A percentile compares a stretch with the other conserved stretches of the same genome.
Conservation (phyloP, 2,113 vertebrate genomes). For the Pygoscelis antarcticus region DNA sequence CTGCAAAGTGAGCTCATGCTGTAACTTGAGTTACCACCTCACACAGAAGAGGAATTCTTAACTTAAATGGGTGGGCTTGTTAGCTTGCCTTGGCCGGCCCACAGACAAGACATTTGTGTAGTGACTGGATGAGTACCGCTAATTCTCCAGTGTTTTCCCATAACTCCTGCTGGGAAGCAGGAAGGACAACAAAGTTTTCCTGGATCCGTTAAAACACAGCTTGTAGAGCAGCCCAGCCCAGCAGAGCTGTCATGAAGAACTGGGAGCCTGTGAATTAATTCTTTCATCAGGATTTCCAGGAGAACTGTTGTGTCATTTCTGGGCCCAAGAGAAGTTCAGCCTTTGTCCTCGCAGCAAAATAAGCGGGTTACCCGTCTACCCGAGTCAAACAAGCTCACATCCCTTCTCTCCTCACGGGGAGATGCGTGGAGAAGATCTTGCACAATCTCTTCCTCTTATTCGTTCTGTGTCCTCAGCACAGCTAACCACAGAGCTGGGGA, state of each 20-base stretch:
- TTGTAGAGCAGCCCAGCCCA: neutral
- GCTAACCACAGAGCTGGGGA: conserved; percentile 26
- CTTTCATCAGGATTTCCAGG: conserved; percentile 42
- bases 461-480: neutral
- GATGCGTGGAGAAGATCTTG: conserved; percentile 5
- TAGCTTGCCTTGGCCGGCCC: neutral
- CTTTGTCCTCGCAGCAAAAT: neutral
- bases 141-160: conserved; percentile 11
- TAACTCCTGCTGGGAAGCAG: neutral
- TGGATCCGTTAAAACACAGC: neutral
- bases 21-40: neutral
- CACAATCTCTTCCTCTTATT: conserved; percentile 44
- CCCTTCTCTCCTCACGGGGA: neutral
- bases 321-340: neutral
- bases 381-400: conserved; percentile 53
- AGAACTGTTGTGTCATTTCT: conserved; percentile 28
- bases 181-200: conserved; percentile 34
- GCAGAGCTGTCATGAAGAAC: neutral
- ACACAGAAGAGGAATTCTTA: neutral
- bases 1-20: neutral
- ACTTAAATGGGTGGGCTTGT: neutral
- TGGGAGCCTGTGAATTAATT: conserved; percentile 17
- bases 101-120: neutral
- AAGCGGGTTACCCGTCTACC: neutral
- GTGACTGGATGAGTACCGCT: neutral